Evolutionary conservation across 2,113 vertebrate species (phyloP).

Genomic region (Odocoileus hemionus): DNA sequence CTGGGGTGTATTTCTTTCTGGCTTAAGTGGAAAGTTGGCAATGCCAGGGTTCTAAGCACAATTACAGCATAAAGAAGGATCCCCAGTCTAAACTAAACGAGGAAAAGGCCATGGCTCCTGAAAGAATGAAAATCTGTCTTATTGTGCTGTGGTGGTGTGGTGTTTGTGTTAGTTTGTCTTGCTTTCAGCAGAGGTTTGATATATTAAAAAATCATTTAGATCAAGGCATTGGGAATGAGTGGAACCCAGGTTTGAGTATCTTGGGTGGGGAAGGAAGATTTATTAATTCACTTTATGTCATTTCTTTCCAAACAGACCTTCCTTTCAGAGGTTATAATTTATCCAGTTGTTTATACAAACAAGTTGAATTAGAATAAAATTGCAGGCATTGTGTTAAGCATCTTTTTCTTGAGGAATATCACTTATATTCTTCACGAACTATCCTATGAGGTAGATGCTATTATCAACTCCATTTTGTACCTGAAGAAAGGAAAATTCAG

Average conservation of each 20-base stretch:
- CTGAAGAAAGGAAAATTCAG: neutral
- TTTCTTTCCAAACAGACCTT: constrained; percentile 9
- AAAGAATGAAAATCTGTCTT: neutral
- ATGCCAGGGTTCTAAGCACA: neutral
- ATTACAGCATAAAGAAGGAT: neutral
- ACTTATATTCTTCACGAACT: neutral
- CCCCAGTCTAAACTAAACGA: neutral
- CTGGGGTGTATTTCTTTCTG: neutral
- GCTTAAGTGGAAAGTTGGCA: neutral
- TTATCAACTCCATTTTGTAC: neutral
- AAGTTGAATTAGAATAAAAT: neutral
- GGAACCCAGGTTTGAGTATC: neutral
- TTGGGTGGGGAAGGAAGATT: neutral
- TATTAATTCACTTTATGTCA: neutral
- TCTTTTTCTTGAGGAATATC: neutral
- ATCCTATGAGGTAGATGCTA: neutral
- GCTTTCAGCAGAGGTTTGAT: neutral
- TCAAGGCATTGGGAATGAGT: neutral
- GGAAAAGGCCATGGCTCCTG: neutral
- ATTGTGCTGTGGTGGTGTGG: neutral
- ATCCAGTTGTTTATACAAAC: neutral
- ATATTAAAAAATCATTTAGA: neutral
- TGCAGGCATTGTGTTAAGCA: neutral
- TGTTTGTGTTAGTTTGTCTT: neutral
- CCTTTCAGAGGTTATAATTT: neutral